Base-by-base conservation (phyloP, 2,797 vertebrate genomes). In the Sibirionetta formosa region DNA sequence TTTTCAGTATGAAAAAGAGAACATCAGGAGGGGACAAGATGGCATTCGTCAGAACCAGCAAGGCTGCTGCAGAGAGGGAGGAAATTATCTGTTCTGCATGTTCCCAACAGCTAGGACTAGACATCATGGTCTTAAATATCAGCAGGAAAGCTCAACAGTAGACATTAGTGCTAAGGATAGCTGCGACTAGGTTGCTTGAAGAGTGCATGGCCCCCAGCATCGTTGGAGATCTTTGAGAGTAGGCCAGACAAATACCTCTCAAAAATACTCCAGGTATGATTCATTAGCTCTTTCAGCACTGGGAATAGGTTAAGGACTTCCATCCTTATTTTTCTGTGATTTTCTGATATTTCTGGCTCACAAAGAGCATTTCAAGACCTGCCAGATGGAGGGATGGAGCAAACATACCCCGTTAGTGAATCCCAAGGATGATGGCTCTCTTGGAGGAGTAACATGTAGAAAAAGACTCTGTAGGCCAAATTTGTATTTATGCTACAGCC, bases 301-400 rank as follows among this genome's bases (percentile, higher is more conserved):
- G 89, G 88, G 69, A 86, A 68, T 40, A 71, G 16, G 16, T 65
- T 73, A 40, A 94, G 38, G 60, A 29, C 48, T 85, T 80, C 60
- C 79, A 92, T 87, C 78, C 56, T n/a, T 68, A 56, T 85, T 97
- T 80, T 87, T 58, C 14, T 58, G 20, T 70, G 66, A 66, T 91
- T 80, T 86, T 93, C 70, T 86, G 88, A 8, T 82, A n/a, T 92
- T 94, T 88, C 87, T 93, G 93, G 78, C 95, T 93, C 22, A 0
- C 42, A 33, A 51, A 77, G 71, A 48, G 17, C 42, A 29, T 91
- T 82, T 82, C 42, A 8, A 73, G 93, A 70, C 82, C 91, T 94
- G 81, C 92, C 95, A 96, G 93, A 77, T 76, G 90, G 86, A 86
- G 44, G 33, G 40, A 82, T 77, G 68, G 78, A 81, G 86, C 84